Percentiles rank a stretch among this genome's conserved stretches.
phyloP scores from a whole-genome alignment of 2,888 invertebrate species.

The Watsonalla cultraria region DNA sequence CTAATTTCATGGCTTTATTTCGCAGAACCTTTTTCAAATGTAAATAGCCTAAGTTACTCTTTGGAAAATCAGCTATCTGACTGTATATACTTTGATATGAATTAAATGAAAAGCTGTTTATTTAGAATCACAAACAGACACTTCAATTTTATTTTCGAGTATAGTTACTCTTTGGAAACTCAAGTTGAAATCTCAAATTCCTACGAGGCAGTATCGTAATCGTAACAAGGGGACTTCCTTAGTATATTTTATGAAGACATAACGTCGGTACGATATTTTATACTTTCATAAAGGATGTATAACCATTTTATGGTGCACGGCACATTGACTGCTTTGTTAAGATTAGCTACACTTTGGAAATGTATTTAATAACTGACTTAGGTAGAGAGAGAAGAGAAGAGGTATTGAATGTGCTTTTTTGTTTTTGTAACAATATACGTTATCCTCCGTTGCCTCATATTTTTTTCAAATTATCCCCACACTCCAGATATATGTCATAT shows the following conservation, averaged over 20 bases:
- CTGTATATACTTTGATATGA: no score
- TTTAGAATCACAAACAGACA: no score
- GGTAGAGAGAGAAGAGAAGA: not conserved
- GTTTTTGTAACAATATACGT: no score
- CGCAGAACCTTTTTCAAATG: no score
- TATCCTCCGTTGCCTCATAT: no score
- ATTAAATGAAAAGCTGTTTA: no score
- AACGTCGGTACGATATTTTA: conserved; percentile 32
- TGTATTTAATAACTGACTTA: not conserved
- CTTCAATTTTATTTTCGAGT: no score
- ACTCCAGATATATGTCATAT: no score
- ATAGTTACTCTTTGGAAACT: not conserved
- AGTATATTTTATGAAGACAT: conserved; percentile 24
- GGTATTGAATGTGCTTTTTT: not conserved
- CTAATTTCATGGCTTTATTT: no score
- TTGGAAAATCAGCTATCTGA: no score
- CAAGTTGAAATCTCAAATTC: not conserved
- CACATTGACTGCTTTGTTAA: conserved; percentile 5
- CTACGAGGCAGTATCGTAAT: not conserved
- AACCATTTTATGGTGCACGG: conserved; percentile 21
- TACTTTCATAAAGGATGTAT: conserved; percentile 28
- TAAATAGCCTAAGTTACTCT: no score
- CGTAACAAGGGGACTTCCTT: conserved; percentile 1
- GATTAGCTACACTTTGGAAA: not conserved
- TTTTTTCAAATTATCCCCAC: no score